Evolutionary conservation across 1,140 invertebrate species (phyloP), one percentile per base, ranked within the genome.

Genomic region (Penaeus vannamei): DNA sequence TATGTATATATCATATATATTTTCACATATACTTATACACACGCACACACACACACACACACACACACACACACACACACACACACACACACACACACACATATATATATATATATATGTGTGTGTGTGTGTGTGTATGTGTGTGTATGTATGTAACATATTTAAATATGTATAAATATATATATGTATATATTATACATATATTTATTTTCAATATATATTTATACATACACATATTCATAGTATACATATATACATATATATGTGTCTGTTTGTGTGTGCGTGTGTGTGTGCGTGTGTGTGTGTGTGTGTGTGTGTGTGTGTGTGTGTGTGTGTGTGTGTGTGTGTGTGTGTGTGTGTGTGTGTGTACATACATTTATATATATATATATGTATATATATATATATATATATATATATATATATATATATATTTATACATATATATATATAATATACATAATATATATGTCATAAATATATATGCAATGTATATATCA

Each of bases 371-470:
- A 23, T 77, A 29, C 8, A 22, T 0, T 32, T 1, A 77, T 1
- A 5, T 7, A 22, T 7, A 46, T 79, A 22, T 22, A 32, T 19
- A 22, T 22, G 23, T 19, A 23, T 22, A 22, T 22, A 22, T 22
- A 22, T 22, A 19, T 22, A 22, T 79, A 22, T 22, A 29, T 7
- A 29, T 7, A 29, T 22, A 79, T 22, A 79, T 22, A 79, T 79
- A 79, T 79, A 79, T 79, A 79, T 79, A 79, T 79, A 79, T 79
- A 79, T 79, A 79, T 79, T 8, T 79, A 79, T 79, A 79, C 22
- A 79, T 79, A 79, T 79, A 79, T 79, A 79, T 79, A 79, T 79
- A 79, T 79, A 77, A 20, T 20, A n/a, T n/a, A n/a, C n/a, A n/a
- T n/a, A n/a, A n/a, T n/a, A n/a, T n/a, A n/a, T n/a, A n/a, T n/a